Evolutionary conservation across 1,140 invertebrate species (phyloP).

Genomic region (Conus betulinus): DNA sequence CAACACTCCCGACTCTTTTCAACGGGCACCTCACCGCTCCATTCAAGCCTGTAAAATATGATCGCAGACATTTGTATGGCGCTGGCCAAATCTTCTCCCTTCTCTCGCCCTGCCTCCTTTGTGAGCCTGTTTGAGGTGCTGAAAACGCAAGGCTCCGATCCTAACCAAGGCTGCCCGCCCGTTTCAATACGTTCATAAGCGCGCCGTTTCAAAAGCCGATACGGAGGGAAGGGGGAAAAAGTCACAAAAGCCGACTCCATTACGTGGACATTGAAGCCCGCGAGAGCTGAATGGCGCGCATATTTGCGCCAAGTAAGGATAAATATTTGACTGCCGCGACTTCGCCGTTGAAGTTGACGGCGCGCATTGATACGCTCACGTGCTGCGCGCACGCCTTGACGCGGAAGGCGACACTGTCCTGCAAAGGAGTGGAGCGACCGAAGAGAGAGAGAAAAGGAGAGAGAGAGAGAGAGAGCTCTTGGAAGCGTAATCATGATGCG

Average conservation of each 20-base stretch:
- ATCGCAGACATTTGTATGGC: slow-evolving; percentile 31
- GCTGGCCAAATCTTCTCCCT: slow-evolving; percentile 28
- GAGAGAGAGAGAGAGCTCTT: neutral
- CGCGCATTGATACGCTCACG: slow-evolving; percentile 16
- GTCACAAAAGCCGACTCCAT: slow-evolving; percentile 42
- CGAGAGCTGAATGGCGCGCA: slow-evolving; percentile 20
- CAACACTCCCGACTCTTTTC: neutral
- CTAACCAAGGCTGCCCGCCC: slow-evolving; percentile 23
- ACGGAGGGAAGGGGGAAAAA: slow-evolving; percentile 17
- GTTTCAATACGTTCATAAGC: slow-evolving; percentile 35
- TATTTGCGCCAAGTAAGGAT: slow-evolving; percentile 34
- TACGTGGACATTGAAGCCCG: slow-evolving; percentile 31
- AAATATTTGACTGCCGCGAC: slow-evolving; percentile 43
- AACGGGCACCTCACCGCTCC: neutral
- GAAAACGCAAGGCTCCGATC: slow-evolving; percentile 22
- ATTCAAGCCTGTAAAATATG: slow-evolving; percentile 39
- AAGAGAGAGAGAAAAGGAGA: neutral
- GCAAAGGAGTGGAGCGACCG: slow-evolving; percentile 25
- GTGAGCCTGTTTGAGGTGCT: slow-evolving; percentile 26
- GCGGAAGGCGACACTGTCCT: slow-evolving; percentile 33
- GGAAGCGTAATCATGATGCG: neutral
- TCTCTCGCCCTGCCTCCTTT: neutral
- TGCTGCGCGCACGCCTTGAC: neutral
- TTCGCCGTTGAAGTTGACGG: slow-evolving; percentile 35
- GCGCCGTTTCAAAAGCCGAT: slow-evolving; percentile 18